Conservation (phyloP, 2,113 vertebrate species). For the Craseonycteris thonglongyai region DNA sequence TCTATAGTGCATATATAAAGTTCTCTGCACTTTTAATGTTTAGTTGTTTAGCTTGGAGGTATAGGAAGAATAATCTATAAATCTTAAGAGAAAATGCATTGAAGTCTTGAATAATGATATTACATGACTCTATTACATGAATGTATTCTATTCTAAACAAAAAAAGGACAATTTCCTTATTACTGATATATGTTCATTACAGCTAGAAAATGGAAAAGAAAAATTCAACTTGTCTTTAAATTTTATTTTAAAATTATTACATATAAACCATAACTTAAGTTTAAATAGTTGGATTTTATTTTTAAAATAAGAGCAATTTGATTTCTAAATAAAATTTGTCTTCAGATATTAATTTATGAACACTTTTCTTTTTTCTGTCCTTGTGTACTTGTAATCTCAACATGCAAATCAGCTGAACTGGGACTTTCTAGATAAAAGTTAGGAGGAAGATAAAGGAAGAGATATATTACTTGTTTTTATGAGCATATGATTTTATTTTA, state of each 20-base stretch:
- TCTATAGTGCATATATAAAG: neutral
- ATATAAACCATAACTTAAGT: neutral
- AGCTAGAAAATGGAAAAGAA: neutral
- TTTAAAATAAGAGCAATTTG: neutral
- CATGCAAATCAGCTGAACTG: neutral
- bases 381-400: neutral
- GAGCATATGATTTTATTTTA: neutral
- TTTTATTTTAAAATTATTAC: neutral
- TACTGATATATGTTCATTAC: neutral
- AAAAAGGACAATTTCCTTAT: neutral
- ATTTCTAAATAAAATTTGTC: slow-evolving; percentile 16
- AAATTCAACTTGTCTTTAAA: neutral
- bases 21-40: neutral
- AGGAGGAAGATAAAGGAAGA: neutral
- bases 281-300: neutral
- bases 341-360: neutral
- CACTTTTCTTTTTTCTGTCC: neutral
- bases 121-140: neutral
- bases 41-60: neutral
- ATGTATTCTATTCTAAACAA: neutral
- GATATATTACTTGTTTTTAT: neutral
- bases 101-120: neutral
- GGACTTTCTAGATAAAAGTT: neutral
- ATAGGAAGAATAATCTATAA: neutral
- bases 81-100: neutral